Percentiles rank a stretch among this genome's conserved stretches.
Conservation (phyloP, 2,113 vertebrate species). For the pig (Sus scrofa) region T2T-Sscrofa CM000824.6:134815001-134815500, state of each 20-base stretch:
- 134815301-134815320: neutral
- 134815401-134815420: slow-evolving; percentile 26
- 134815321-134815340: neutral
- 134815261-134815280: slow-evolving; percentile 43
- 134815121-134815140: neutral
- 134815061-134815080: neutral
- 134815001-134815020: neutral
- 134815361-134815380: slow-evolving; percentile 48
- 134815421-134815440: slow-evolving; percentile 30
- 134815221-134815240: slow-evolving; percentile 15
- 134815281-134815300: slow-evolving; percentile 22
- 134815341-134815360: neutral
- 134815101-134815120: neutral
- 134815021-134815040: neutral
- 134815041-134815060: neutral
- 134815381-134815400: neutral
- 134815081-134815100: neutral
- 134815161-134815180: neutral
- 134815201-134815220: neutral
- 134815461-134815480: neutral
- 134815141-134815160: neutral
- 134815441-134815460: slow-evolving; percentile 51
- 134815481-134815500: neutral
- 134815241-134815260: neutral
- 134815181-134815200: neutral